Evolutionary conservation across 2,113 vertebrate genomes (phyloP), one percentile per base, ranked within the genome.

Genomic region (Ailurus styani): DNA sequence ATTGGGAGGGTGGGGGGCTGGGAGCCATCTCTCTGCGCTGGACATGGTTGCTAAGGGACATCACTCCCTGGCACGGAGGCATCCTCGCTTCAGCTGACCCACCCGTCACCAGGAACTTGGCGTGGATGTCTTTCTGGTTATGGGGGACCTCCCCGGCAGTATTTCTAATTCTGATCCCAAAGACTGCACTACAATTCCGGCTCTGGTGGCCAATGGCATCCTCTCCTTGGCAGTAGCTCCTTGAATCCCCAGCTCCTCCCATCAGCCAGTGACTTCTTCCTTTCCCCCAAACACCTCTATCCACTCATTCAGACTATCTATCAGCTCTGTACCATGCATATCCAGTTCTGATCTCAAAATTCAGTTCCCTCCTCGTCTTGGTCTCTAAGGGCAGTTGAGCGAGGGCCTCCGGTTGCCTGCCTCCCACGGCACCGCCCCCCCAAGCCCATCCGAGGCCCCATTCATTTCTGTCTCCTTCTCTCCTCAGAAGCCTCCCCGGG

Each of bases 401-500:
- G 0, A 40, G 31, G 50, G 54, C 4, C 40, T 77, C 0, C 0
- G 34, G 52, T 64, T 12, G 10, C 72, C 86, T 55, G n/a, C 5
- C 3, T 47, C 60, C 87, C 40, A 4, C 12, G 15, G 45, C 87
- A 29, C 7, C 4, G 9, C 12, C 50, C 62, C 25, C 45, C 14
- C 2, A 10, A 21, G 25, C 0, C 23, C 37, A 10, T 42, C 54
- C 0, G 7, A 40, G 57, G 14, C 31, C 18, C 12, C 4, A 2
- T 29, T 93, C 78, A 85, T 47, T 7, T 81, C 73, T 42, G 12
- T 54, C 68, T 78, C 34, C 54, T 47, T 94, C n/a, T 88, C 20
- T 70, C 84, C 83, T 64, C 94, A 98, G 91, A 98, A 99, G 97
- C 96, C 98, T 87, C 40, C 98, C 7, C 93, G 98, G 78, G 84